Evolutionary conservation across 2,797 vertebrate species (phyloP).

Genomic region (Epinephelus malabaricus): DNA sequence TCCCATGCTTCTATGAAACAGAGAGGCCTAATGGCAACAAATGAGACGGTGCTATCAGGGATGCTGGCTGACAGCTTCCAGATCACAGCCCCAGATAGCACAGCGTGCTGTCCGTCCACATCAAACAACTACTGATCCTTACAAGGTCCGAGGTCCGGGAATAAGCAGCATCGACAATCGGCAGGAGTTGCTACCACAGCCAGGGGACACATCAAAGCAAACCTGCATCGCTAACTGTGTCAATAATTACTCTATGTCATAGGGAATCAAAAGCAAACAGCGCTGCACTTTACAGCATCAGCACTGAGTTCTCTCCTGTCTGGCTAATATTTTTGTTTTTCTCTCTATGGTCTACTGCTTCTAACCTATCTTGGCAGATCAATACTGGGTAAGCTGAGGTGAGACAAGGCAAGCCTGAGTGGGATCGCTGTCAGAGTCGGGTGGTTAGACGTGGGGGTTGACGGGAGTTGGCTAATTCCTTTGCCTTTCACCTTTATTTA

Average conservation of each 20-base stretch:
- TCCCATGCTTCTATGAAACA: constrained; percentile 6
- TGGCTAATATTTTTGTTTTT: constrained; percentile 61
- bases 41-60: constrained; percentile 37
- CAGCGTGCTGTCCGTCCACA: constrained; percentile 54
- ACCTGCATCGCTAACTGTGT: constrained; percentile 45
- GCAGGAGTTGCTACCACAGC: constrained; percentile 28
- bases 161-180: constrained; percentile 47
- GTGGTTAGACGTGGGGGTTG: constrained; percentile 11
- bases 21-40: constrained; percentile 6
- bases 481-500: constrained; percentile 35
- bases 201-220: constrained; percentile 53
- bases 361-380: constrained; percentile 48
- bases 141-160: constrained; percentile 51
- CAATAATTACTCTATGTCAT: constrained; percentile 63
- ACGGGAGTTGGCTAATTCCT: constrained; percentile 34
- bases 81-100: constrained; percentile 57
- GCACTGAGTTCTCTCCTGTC: constrained; percentile 30
- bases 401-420: constrained; percentile 37
- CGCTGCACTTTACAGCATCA: constrained; percentile 32
- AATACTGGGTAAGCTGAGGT: constrained; percentile 53
- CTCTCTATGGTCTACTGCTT: constrained; percentile 47
- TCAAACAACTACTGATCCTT: constrained; percentile 60
- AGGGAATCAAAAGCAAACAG: constrained; percentile 58
- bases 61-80: constrained; percentile 42
- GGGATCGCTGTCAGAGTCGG: constrained; percentile 34